Evolutionary conservation across 2,113 vertebrate genomes (phyloP).

Genomic region (Syrrhaptes paradoxus): DNA sequence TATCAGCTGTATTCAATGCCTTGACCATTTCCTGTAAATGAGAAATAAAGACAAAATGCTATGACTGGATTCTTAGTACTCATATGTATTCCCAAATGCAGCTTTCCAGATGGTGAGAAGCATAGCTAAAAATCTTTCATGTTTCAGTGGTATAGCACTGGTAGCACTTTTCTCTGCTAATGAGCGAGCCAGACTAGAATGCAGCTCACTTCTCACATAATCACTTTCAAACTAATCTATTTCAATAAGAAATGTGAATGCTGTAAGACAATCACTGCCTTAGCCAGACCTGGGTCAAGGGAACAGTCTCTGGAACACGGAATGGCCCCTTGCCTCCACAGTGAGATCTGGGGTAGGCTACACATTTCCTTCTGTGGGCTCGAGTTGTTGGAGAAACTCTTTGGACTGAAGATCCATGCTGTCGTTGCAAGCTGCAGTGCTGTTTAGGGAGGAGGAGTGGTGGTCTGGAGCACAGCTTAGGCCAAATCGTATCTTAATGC

Average conservation of each 20-base stretch:
- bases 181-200: not conserved
- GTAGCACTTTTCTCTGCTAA: not conserved
- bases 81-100: not conserved
- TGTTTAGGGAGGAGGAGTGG: not conserved
- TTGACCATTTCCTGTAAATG: not conserved
- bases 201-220: not conserved
- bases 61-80: not conserved
- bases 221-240: not conserved
- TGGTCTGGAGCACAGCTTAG: not conserved
- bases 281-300: not conserved
- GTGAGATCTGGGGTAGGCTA: not conserved
- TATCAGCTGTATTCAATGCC: not conserved
- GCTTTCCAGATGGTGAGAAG: not conserved
- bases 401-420: not conserved
- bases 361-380: not conserved
- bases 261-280: not conserved
- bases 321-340: rapidly evolving
- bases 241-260: not conserved
- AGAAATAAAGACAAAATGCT: not conserved
- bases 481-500: not conserved
- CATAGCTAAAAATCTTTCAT: not conserved
- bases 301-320: not conserved
- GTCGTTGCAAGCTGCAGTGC: not conserved
- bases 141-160: not conserved
- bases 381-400: not conserved